Evolutionary conservation across 1,140 invertebrate species (phyloP).

Genomic region (Manduca sexta): DNA sequence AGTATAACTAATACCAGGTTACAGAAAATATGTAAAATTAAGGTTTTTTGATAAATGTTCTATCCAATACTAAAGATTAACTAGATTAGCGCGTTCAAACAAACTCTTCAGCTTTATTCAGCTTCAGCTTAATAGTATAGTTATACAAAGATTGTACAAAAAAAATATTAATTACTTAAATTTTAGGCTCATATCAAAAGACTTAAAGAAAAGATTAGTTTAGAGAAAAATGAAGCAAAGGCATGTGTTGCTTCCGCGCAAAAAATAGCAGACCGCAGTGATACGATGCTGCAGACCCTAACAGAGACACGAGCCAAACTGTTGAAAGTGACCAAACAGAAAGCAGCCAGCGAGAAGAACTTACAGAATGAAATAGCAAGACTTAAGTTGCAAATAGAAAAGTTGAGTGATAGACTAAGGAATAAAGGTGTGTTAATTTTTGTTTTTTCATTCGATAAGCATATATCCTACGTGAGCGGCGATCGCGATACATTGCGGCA

Average conservation of each 20-base stretch:
- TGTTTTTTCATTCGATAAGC: not conserved
- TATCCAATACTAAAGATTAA: too few species aligned
- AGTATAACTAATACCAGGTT: too few species aligned
- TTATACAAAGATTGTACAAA: too few species aligned
- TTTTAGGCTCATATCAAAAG: constrained; percentile 32
- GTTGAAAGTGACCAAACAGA: constrained; percentile 49
- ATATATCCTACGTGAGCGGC: not conserved
- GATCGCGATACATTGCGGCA: too few species aligned
- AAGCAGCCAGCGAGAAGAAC: constrained; percentile 45
- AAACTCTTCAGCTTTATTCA: too few species aligned
- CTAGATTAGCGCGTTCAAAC: too few species aligned
- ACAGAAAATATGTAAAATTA: too few species aligned
- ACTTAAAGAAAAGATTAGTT: constrained; percentile 46
- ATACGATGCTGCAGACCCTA: constrained; percentile 42
- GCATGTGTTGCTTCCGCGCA: constrained; percentile 60
- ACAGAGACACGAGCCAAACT: constrained; percentile 41
- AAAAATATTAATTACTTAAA: not conserved
- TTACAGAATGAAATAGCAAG: constrained; percentile 47
- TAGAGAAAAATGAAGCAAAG: constrained; percentile 56
- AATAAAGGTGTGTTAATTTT: constrained; percentile 39
- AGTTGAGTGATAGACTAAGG: constrained; percentile 42
- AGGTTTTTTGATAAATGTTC: too few species aligned
- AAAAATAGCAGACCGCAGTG: constrained; percentile 49
- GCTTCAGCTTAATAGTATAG: too few species aligned
- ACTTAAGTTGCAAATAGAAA: constrained; percentile 52